These are phyloP conservation scores for Probosciger aterrimus DNA, from an alignment of 2,113 vertebrate species.

Conservation along the genomic window DNA sequence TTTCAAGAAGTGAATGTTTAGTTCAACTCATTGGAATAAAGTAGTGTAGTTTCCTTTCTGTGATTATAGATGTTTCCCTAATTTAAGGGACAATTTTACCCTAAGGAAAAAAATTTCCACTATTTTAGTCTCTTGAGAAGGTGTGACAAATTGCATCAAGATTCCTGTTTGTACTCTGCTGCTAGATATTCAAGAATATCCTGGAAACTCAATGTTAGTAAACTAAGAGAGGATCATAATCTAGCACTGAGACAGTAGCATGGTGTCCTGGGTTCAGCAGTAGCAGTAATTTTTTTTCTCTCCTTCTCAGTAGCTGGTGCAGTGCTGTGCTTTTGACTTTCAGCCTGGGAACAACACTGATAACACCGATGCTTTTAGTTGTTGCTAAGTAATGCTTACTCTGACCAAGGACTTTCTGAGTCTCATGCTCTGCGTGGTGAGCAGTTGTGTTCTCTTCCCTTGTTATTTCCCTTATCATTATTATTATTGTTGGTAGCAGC, in stretches of 20 bases:
- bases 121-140: not conserved
- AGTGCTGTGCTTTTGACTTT: too few species aligned
- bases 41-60: not conserved
- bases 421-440: too few species aligned
- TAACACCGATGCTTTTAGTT: too few species aligned
- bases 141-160: not conserved
- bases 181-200: not conserved
- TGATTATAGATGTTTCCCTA: not conserved
- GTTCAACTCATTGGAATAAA: not conserved
- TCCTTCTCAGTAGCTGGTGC: too few species aligned
- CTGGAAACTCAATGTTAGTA: not conserved
- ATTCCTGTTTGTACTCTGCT: not conserved
- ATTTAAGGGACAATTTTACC: not conserved
- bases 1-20: not conserved
- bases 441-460: too few species aligned
- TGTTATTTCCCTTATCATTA: too few species aligned
- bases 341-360: too few species aligned
- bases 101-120: not conserved
- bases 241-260: not conserved
- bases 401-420: too few species aligned
- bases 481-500: too few species aligned
- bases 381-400: too few species aligned
- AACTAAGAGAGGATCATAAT: not conserved
- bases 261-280: too few species aligned
- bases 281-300: too few species aligned